Conservation (phyloP, 2,113 vertebrate species). For the Carettochelys insculpta region DNA sequence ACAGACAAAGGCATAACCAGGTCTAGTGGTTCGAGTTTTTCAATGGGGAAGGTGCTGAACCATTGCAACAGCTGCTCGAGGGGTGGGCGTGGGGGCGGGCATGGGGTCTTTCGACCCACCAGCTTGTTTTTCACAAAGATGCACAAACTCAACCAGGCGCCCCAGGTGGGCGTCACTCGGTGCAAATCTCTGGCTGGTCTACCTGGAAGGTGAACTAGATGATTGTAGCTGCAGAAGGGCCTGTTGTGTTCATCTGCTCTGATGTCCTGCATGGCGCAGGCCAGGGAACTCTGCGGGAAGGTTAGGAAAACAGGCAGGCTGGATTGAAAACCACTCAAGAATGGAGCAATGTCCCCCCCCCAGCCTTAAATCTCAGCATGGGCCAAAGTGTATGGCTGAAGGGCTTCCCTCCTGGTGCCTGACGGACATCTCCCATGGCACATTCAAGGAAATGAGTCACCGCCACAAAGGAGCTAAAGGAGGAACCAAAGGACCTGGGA, state of each 20-base stretch:
- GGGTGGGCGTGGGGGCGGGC: too few species aligned
- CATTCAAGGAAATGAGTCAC: background rate
- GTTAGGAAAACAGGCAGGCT: background rate
- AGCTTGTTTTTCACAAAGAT: background rate
- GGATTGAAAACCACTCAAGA: too few species aligned
- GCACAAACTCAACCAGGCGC: background rate
- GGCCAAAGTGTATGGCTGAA: background rate
- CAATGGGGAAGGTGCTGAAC: background rate
- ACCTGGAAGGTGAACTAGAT: too few species aligned
- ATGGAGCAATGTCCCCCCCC: too few species aligned
- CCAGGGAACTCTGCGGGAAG: too few species aligned
- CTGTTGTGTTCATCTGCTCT: too few species aligned
- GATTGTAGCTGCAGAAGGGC: background rate
- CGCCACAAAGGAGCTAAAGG: background rate
- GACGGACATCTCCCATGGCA: background rate
- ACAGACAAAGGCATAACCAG: fast-evolving
- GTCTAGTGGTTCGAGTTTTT: background rate
- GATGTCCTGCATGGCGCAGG: too few species aligned
- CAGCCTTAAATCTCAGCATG: background rate
- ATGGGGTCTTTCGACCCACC: background rate
- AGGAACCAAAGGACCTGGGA: background rate
- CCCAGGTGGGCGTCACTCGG: background rate
- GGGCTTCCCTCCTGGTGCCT: background rate
- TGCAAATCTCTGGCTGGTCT: background rate
- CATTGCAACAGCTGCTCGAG: background rate